Base-by-base conservation (phyloP, 2,797 vertebrate species). In the Sebastes kiyomatsui region DNA sequence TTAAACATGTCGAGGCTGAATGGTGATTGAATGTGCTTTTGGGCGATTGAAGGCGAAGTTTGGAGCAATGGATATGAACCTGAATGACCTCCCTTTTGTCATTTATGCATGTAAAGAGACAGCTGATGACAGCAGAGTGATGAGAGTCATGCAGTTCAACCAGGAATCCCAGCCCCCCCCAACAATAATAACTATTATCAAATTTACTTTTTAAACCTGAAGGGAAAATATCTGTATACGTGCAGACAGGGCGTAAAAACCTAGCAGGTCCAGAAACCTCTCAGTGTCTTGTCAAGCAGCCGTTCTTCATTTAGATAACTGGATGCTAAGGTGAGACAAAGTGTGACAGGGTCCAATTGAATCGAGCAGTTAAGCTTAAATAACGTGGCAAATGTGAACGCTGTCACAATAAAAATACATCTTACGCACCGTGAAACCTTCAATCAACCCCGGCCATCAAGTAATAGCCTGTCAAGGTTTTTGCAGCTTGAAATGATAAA, bases 341-440 rank as follows among this genome's bases (percentile, higher is more conserved):
- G 25, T 54, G 25, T n/a, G 28, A 54, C 25, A 5, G 27, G 20
- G 28, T 67, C 18, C 12, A 52, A 30, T 14, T 30, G 25, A 22
- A n/a, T n/a, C 5, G 6, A 52, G 42, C 42, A 67, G 18, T 49
- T 67, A n/a, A n/a, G 42, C 38, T 28, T 67, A 42, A 67, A 67
- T 52, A 52, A 30, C 12, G 38, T 28, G 23, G 27, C 7, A 13
- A 67, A 66, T 27, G 9, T 27, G 23, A 66, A 27, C 6, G 3
- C 35, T 46, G 64, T 66, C 64, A 66, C 64, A 27, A 66, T 46
- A 11, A 27, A 18, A 42, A 64, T 64, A 49, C 20, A 28, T 67
- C 5, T 67, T 67, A 28, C n/a, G 38, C 25, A 46, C 23, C 38
- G 12, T 28, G 25, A 67, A 67, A 67, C 18, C 38, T 12, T 67